phyloP scores from a whole-genome alignment of 2,113 vertebrate species.

The Indicator indicator region DNA sequence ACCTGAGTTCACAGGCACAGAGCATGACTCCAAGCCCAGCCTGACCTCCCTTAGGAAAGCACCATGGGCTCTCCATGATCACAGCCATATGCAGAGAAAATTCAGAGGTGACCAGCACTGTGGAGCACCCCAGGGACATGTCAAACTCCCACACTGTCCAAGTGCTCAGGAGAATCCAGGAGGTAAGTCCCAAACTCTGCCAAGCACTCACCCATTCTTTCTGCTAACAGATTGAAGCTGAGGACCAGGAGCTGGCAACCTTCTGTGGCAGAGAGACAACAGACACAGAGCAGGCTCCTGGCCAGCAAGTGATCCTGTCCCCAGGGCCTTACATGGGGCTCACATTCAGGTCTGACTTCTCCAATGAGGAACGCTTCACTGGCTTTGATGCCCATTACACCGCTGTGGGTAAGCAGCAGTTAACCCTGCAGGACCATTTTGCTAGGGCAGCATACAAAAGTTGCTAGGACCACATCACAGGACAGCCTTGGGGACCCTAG shows the following conservation, averaged over 20 bases:
- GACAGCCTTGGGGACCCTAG: background rate
- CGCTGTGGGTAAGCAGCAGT: slow-evolving; percentile 82
- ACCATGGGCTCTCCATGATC: background rate
- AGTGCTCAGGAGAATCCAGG: background rate
- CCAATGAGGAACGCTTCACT: slow-evolving; percentile 90
- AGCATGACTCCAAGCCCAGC: background rate
- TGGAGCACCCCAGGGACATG: background rate
- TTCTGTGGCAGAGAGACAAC: slow-evolving; percentile 90
- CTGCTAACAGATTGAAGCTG: slow-evolving; percentile 83
- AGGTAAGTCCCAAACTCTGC: background rate
- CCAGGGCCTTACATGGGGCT: slow-evolving; percentile 83
- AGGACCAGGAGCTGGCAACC: slow-evolving; percentile 83
- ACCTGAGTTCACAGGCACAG: background rate
- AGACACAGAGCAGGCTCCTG: slow-evolving; percentile 89
- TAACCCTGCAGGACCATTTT: background rate
- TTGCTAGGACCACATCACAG: background rate
- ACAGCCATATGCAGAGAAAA: background rate
- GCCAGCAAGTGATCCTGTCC: slow-evolving; percentile 80
- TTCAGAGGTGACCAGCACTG: background rate
- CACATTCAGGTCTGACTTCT: slow-evolving; percentile 91
- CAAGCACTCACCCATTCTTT: background rate
- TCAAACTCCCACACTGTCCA: background rate
- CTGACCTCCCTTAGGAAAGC: background rate
- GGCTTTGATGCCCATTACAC: slow-evolving; percentile 94
- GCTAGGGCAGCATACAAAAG: background rate